These are phyloP conservation scores for Eupithecia centaureata DNA, from an alignment of 2,888 invertebrate species.

Conservation along the genomic window DNA sequence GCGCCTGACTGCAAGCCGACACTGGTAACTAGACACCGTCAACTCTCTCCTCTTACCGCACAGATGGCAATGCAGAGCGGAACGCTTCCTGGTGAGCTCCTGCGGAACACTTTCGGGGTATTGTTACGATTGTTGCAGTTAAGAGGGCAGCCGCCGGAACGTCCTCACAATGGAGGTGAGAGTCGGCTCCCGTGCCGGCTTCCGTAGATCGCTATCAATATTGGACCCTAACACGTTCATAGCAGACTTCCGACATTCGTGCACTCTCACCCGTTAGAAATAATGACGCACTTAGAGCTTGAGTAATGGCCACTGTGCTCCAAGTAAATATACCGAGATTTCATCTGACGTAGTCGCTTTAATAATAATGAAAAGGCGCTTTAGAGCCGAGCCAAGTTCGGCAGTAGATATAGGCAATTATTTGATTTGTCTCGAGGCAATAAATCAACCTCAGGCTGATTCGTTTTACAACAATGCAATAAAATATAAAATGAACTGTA, in stretches of 20 bases:
- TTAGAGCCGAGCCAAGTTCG: constrained; percentile 10
- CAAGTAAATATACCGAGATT: constrained; percentile 33
- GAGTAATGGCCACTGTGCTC: constrained; percentile 41
- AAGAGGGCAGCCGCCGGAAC: constrained; percentile 70
- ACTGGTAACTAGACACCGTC: constrained; percentile 70
- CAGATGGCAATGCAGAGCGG: constrained; percentile 77
- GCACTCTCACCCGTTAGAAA: constrained; percentile 49
- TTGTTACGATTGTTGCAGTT: constrained; percentile 67
- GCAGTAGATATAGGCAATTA: constrained; percentile 8
- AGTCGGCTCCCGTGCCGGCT: constrained; percentile 66
- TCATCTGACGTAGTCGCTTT: constrained; percentile 32
- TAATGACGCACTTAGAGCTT: constrained; percentile 45
- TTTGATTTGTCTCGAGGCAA: constrained; percentile 35
- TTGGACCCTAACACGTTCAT: constrained; percentile 58
- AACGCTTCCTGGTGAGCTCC: constrained; percentile 76
- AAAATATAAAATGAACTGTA: constrained; percentile 32
- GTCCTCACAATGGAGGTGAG: constrained; percentile 75
- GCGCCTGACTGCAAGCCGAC: constrained; percentile 72
- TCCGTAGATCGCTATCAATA: constrained; percentile 72
- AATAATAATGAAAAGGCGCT: constrained; percentile 14
- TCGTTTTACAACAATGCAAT: constrained; percentile 35
- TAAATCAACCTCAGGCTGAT: constrained; percentile 28
- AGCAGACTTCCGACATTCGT: constrained; percentile 63
- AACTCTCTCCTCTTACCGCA: constrained; percentile 76
- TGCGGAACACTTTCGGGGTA: constrained; percentile 55